These are phyloP conservation scores for Limosa lapponica DNA, from an alignment of 2,797 vertebrate genomes.

Conservation along the genomic window DNA sequence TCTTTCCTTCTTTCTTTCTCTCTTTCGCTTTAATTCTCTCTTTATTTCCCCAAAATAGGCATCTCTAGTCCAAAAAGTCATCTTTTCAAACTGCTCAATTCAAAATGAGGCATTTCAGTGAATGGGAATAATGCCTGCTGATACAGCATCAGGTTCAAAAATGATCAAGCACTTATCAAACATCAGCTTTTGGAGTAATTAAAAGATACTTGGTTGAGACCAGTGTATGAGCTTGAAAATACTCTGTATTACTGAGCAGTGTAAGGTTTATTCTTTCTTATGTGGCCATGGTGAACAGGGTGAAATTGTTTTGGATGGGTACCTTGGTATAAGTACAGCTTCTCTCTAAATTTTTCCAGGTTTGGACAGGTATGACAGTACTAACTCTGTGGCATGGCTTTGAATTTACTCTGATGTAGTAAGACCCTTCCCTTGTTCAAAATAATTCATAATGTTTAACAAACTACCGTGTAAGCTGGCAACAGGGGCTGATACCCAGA, in stretches of 20 bases:
- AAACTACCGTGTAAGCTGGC: not conserved
- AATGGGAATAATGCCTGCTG: not conserved
- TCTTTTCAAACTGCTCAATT: not conserved
- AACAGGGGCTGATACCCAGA: not conserved
- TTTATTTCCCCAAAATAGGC: not conserved
- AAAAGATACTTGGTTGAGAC: not conserved
- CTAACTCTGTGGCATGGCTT: not conserved
- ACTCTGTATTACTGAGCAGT: not conserved
- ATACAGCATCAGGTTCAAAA: not conserved
- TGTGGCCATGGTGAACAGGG: not conserved
- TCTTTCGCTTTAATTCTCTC: too few species aligned
- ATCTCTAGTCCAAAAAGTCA: not conserved
- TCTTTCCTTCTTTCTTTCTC: too few species aligned
- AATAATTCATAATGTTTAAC: not conserved
- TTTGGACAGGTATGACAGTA: not conserved
- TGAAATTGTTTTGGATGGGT: not conserved
- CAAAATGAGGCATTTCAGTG: not conserved
- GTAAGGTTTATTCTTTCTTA: not conserved
- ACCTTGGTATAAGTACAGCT: accelerated
- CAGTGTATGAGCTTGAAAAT: not conserved
- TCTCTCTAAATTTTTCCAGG: not conserved
- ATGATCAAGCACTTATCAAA: not conserved
- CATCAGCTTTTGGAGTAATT: not conserved
- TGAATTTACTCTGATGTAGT: not conserved
- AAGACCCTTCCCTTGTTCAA: not conserved